Evolutionary conservation across 2,797 vertebrate species (phyloP).

Genomic region (Etheostoma perlongum): DNA sequence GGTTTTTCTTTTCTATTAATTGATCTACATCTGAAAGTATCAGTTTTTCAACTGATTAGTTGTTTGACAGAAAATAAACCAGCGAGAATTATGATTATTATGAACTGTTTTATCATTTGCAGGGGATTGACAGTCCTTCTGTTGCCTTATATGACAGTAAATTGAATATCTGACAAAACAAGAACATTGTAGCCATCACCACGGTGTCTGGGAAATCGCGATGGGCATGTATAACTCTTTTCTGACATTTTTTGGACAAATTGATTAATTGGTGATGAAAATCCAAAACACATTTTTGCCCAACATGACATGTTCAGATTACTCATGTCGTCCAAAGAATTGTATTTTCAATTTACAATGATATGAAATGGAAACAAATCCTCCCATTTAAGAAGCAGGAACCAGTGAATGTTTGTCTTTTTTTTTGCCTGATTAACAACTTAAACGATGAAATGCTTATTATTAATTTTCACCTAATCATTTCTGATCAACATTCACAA

Average conservation of each 20-base stretch:
- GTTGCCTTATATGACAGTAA: background rate
- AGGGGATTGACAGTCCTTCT: background rate
- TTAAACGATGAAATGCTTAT: background rate
- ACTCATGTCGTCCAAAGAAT: background rate
- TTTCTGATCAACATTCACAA: constrained; percentile 2
- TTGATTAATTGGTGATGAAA: background rate
- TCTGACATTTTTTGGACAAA: background rate
- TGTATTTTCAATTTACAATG: background rate
- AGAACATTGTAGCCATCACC: background rate
- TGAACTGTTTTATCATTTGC: constrained; percentile 4
- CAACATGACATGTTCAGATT: background rate
- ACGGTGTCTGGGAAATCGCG: background rate
- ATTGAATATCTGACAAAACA: background rate
- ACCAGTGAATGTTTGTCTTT: background rate
- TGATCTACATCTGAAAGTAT: constrained; percentile 19
- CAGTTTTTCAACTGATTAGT: background rate
- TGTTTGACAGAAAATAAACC: constrained; percentile 3
- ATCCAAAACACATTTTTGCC: background rate
- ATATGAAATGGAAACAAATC: background rate
- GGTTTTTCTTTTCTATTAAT: constrained; percentile 17
- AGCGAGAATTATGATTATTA: background rate
- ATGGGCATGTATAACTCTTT: background rate
- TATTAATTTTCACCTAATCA: background rate
- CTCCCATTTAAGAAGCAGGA: background rate
- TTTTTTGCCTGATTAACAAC: background rate